Percentiles rank a stretch among this genome's conserved stretches.
Evolutionary conservation across 2,888 invertebrate genomes (phyloP).

Genomic region (Aporophyla nigra): DNA sequence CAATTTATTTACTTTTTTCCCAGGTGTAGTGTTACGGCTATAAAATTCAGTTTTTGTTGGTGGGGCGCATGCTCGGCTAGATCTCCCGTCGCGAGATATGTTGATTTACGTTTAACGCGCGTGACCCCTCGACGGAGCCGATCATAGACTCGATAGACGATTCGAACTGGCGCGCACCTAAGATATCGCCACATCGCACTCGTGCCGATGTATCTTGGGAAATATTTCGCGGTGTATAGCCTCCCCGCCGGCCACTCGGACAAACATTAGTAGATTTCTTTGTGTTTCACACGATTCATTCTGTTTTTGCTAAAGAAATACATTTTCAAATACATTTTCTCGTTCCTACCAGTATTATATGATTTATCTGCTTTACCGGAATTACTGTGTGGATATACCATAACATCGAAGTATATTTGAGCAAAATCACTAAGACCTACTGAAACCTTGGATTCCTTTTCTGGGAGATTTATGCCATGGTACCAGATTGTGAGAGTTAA

Average conservation of each 20-base stretch:
- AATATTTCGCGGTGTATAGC: conserved; percentile 87
- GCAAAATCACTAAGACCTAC: conserved; percentile 31
- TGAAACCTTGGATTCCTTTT: conserved; percentile 47
- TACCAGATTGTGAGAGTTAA: conserved; percentile 41
- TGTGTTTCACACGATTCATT: conserved; percentile 83
- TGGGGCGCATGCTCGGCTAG: conserved; percentile 86
- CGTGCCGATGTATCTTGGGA: conserved; percentile 89
- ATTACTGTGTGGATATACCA: conserved; percentile 33
- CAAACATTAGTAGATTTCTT: conserved; percentile 86
- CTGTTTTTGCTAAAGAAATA: conserved; percentile 54
- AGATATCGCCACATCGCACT: conserved; percentile 89
- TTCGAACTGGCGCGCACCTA: conserved; percentile 85
- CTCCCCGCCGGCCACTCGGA: conserved; percentile 77
- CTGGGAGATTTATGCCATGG: conserved; percentile 40
- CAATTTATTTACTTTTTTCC: conserved; percentile 89
- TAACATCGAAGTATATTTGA: conserved; percentile 25
- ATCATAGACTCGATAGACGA: conserved; percentile 90
- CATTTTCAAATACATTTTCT: conserved; percentile 57
- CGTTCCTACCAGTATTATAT: conserved; percentile 42
- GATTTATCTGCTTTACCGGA: conserved; percentile 49
- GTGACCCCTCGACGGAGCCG: conserved; percentile 89
- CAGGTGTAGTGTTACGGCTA: conserved; percentile 88
- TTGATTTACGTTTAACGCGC: conserved; percentile 91
- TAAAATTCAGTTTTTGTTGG: conserved; percentile 90
- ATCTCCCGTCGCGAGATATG: conserved; percentile 91